phyloP scores from a whole-genome alignment of 2,888 invertebrate species.

The Callosobruchus maculatus region DNA sequence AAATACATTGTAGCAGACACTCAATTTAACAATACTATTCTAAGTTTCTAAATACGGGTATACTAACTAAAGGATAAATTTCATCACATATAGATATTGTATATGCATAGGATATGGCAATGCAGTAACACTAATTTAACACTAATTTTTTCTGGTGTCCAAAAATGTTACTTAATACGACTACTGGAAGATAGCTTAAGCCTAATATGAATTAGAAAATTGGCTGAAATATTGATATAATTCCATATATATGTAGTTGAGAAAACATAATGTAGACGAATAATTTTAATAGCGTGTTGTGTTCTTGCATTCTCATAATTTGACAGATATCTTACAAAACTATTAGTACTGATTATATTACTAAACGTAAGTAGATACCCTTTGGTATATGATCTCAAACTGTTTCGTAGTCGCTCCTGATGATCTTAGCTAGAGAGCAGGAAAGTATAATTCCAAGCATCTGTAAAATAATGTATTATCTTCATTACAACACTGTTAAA shows the following conservation, averaged over 20 bases:
- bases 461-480: slow-evolving; percentile 47
- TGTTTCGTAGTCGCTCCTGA: slow-evolving; percentile 55
- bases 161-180: neutral
- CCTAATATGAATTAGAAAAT: too few species aligned
- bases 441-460: slow-evolving; percentile 84
- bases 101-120: neutral
- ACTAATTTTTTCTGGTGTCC: neutral
- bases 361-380: neutral
- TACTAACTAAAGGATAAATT: neutral
- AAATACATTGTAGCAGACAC: neutral
- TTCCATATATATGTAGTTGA: too few species aligned
- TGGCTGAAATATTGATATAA: too few species aligned
- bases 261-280: too few species aligned
- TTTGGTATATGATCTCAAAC: slow-evolving; percentile 24
- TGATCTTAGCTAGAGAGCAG: slow-evolving; percentile 86
- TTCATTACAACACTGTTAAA: too few species aligned
- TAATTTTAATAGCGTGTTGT: too few species aligned
- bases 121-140: neutral
- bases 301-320: neutral
- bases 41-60: neutral
- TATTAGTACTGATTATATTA: neutral
- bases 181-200: too few species aligned
- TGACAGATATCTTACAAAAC: neutral
- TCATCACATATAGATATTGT: neutral
- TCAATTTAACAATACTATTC: neutral